Base-by-base conservation (phyloP, 64 coral and sea anemone genomes). In the Acropora yongei region DNA sequence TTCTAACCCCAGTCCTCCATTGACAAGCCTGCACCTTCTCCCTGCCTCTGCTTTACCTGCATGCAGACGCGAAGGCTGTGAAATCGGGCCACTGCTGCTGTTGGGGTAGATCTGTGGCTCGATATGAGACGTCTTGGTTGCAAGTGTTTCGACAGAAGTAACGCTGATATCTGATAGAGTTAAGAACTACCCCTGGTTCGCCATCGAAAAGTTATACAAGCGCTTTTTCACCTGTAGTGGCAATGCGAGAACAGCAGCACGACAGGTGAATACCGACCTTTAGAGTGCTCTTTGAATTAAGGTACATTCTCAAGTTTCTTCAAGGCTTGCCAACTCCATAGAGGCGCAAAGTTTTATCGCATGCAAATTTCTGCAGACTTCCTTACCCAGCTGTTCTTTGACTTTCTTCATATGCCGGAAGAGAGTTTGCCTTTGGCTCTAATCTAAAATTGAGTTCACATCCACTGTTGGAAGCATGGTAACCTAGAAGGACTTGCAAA, bases 401-500 rank as follows among this genome's bases (percentile, higher is more conserved):
- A n/a, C n/a, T n/a, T n/a, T n/a, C n/a, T n/a, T n/a, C n/a, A n/a
- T n/a, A n/a, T n/a, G n/a, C n/a, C n/a, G n/a, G n/a, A n/a, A n/a
- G n/a, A n/a, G 47, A 57, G n/a, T 87, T 49, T 44, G 43, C 16
- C 72, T 90, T 90, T 30, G 88, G 78, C 63, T 91, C 78, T 75
- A 80, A 80, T 57, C 57, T 81, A 41, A 91, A 91, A 16, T 30
- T 83, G n/a, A 91, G 60, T 47, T 91, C 89, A 72, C 42, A 76
- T 12, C 17, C 47, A 18, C 75, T 46, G 1, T 20, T 13, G 11
- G 44, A 18, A 49, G 6, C 47, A 30, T 91, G 83, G 60, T 68
- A 57, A 50, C 45, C 58, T 2, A 91, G 65, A 19, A 92, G 61
- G 10, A 86, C 74, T 45, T 79, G 83, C 42, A 92, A 57, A n/a